A percentile compares a stretch with the other conserved stretches of the same genome.
Evolutionary conservation across 2,113 vertebrate genomes (phyloP).

Genomic region (Zapus hudsonius): DNA sequence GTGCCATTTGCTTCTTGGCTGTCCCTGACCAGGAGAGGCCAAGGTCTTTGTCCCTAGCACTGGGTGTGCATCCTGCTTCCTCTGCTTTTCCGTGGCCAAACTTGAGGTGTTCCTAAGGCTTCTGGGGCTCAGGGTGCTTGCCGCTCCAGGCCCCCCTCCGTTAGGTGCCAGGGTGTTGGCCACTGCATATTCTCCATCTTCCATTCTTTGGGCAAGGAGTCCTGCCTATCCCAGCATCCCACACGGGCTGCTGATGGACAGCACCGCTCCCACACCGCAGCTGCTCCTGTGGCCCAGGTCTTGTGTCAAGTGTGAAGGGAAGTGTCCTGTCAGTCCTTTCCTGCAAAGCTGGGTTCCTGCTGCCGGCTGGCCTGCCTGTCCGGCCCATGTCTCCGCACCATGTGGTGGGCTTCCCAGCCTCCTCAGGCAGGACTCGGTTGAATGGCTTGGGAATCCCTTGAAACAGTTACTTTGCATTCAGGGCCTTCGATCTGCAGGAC

Average conservation of each 20-base stretch:
- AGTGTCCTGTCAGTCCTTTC: neutral
- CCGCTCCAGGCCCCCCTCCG: neutral
- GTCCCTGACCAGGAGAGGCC: neutral
- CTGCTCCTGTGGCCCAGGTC: fast-evolving
- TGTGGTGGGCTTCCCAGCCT: neutral
- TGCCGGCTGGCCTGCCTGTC: neutral
- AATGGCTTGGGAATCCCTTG: neutral
- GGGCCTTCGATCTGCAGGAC: neutral
- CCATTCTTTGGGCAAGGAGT: neutral
- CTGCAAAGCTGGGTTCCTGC: neutral
- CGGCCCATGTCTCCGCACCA: neutral
- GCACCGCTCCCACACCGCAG: neutral
- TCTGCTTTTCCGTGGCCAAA: neutral
- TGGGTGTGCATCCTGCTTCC: neutral
- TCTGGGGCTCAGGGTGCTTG: neutral
- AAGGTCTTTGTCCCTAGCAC: neutral
- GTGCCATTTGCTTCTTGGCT: neutral
- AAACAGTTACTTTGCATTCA: neutral
- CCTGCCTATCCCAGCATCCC: neutral
- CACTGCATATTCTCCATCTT: neutral
- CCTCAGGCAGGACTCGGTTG: neutral
- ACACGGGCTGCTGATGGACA: neutral
- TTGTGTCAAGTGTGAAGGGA: neutral
- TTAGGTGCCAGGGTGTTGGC: neutral
- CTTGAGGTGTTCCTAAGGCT: neutral